phyloP scores from a whole-genome alignment of 2,797 vertebrate species.

The Agapornis canus region DNA sequence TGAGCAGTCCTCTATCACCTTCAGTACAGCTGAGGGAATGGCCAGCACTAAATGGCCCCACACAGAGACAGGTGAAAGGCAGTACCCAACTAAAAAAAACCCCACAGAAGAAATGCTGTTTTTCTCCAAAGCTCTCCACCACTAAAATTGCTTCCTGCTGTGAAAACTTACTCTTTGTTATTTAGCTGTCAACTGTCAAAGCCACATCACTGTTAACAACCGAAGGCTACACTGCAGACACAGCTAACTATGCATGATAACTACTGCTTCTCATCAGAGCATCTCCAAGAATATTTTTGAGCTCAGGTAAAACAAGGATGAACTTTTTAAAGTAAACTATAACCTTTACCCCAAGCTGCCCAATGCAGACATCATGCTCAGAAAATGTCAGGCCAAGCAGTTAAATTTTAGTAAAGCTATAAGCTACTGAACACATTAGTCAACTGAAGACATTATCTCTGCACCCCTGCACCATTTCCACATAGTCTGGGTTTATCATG shows the following conservation, averaged over 20 bases:
- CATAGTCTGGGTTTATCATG: rapidly evolving
- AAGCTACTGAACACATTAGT: background rate
- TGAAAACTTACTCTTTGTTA: background rate
- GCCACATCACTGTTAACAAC: background rate
- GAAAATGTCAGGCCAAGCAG: background rate
- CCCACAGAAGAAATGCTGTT: background rate
- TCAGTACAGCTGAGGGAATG: background rate
- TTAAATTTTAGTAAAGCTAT: background rate
- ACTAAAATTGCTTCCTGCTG: background rate
- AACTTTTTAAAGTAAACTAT: background rate
- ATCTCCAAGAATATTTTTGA: background rate
- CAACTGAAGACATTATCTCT: background rate
- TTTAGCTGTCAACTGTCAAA: conserved; percentile 11
- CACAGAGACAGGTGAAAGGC: background rate
- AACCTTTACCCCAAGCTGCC: background rate
- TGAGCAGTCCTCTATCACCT: background rate
- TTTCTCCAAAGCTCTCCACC: background rate
- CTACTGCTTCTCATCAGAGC: background rate
- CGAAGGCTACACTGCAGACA: background rate
- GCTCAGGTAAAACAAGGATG: background rate
- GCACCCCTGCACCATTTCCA: background rate
- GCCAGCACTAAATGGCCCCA: background rate
- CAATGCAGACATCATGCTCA: rapidly evolving
- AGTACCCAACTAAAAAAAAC: background rate
- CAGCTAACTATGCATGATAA: background rate